These are phyloP conservation scores for Drosophila eugracilis DNA, from an alignment of 1,140 invertebrate species.

Conservation along the genomic window DNA sequence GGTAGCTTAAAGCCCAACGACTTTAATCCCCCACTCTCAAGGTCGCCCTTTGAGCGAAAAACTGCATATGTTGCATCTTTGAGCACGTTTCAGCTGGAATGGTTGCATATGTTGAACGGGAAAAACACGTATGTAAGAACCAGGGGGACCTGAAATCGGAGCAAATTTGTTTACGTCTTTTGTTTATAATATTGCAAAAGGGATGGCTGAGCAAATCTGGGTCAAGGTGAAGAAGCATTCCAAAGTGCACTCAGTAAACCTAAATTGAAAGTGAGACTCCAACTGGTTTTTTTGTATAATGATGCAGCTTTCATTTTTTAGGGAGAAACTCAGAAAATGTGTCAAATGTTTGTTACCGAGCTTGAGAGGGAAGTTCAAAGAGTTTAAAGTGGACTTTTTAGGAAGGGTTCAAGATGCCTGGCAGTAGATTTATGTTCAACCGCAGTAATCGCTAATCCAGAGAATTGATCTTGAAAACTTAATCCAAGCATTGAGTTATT, in stretches of 20 bases:
- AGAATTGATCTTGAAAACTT: no score
- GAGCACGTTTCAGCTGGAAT: constrained; percentile 48
- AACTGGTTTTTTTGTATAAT: constrained; percentile 8
- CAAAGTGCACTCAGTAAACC: constrained; percentile 33
- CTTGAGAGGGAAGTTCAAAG: not conserved
- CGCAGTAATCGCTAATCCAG: no score
- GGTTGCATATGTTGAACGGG: constrained; percentile 44
- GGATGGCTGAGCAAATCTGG: constrained; percentile 53
- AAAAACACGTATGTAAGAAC: constrained; percentile 41
- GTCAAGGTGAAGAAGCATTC: constrained; percentile 66
- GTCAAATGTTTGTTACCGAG: constrained; percentile 43
- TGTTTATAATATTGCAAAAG: constrained; percentile 28
- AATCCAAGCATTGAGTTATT: no score
- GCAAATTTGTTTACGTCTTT: constrained; percentile 34
- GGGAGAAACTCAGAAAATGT: constrained; percentile 15
- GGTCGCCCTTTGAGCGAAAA: constrained; percentile 49
- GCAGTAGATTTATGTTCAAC: no score
- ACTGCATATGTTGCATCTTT: constrained; percentile 56
- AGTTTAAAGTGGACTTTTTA: no score
- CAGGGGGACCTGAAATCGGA: constrained; percentile 10
- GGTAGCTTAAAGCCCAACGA: constrained; percentile 37
- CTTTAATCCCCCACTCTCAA: constrained; percentile 57
- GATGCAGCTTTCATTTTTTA: constrained; percentile 17
- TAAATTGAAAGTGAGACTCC: constrained; percentile 31
- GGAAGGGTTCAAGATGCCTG: no score